Evolutionary conservation across 1,140 invertebrate genomes (phyloP).

Genomic region (Planococcus citri): DNA sequence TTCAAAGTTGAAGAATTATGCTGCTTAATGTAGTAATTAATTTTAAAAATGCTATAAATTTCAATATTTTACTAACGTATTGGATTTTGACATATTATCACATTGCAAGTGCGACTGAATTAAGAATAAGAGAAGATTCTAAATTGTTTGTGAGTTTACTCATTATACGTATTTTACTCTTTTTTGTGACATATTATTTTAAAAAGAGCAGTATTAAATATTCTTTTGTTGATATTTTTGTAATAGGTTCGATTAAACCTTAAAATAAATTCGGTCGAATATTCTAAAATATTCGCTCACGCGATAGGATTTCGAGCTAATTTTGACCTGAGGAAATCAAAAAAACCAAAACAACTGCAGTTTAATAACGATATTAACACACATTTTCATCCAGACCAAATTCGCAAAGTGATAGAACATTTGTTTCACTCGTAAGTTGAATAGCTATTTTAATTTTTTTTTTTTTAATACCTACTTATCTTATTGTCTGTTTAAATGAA

Average conservation of each 20-base stretch:
- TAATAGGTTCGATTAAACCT: constrained; percentile 22
- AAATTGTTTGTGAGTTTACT: constrained; percentile 11
- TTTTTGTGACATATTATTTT: too few relatives aligned
- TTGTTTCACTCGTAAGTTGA: constrained; percentile 21
- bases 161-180: neutral
- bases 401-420: constrained; percentile 6
- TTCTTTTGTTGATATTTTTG: neutral
- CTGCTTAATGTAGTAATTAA: neutral
- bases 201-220: too few relatives aligned
- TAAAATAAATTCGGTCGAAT: constrained; percentile 20
- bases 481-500: too few relatives aligned
- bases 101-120: neutral
- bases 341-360: neutral
- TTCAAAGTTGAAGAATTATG: neutral
- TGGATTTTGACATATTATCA: neutral
- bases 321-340: constrained; percentile 14
- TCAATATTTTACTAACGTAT: neutral
- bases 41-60: neutral
- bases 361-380: neutral
- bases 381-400: neutral
- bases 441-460: constrained; percentile 30
- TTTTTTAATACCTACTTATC: too few relatives aligned
- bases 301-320: constrained; percentile 22
- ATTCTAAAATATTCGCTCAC: constrained; percentile 22
- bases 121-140: constrained; percentile 13